Conservation (phyloP, 2,888 invertebrate species). For the Pelosia muscerda region DNA sequence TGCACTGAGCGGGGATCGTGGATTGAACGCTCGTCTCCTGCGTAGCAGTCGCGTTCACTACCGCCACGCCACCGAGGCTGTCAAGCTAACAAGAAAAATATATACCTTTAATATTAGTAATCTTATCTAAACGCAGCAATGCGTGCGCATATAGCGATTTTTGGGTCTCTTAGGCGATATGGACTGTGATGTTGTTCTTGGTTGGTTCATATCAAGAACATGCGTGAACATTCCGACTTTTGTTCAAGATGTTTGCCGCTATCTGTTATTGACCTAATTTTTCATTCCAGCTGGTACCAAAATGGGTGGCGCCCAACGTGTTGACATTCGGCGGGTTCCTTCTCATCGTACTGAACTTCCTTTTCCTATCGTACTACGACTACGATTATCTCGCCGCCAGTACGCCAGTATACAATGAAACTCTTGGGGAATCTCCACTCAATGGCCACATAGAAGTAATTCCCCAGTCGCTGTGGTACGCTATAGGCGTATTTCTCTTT, state of each 20-base stretch:
- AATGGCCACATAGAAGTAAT: constrained; percentile 83
- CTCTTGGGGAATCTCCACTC: constrained; percentile 60
- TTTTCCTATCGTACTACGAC: constrained; percentile 95
- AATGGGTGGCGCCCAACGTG: constrained; percentile 98
- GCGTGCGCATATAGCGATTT: too few species aligned
- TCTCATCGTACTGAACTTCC: constrained; percentile 95
- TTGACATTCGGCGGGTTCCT: constrained; percentile 98
- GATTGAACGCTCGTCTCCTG: too few species aligned
- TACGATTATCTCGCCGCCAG: constrained; percentile 93
- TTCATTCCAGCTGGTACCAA: constrained; percentile 93
- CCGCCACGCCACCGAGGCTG: too few species aligned
- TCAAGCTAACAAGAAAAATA: too few species aligned
- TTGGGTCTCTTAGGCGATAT: too few species aligned
- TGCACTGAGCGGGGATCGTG: too few species aligned
- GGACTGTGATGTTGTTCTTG: too few species aligned
- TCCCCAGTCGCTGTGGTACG: constrained; percentile 95
- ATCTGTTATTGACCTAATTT: background rate
- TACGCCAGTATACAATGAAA: constrained; percentile 74
- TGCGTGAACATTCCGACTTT: too few species aligned
- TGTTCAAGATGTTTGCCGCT: background rate
- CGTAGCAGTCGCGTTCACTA: too few species aligned
- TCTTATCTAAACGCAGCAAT: too few species aligned
- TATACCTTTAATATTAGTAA: too few species aligned
- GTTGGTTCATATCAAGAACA: too few species aligned
- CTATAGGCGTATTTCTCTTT: constrained; percentile 95